Evolutionary conservation across 1,140 invertebrate genomes (phyloP), one percentile per base, ranked within the genome.

Genomic region (Pseudachorutes palmiensis): DNA sequence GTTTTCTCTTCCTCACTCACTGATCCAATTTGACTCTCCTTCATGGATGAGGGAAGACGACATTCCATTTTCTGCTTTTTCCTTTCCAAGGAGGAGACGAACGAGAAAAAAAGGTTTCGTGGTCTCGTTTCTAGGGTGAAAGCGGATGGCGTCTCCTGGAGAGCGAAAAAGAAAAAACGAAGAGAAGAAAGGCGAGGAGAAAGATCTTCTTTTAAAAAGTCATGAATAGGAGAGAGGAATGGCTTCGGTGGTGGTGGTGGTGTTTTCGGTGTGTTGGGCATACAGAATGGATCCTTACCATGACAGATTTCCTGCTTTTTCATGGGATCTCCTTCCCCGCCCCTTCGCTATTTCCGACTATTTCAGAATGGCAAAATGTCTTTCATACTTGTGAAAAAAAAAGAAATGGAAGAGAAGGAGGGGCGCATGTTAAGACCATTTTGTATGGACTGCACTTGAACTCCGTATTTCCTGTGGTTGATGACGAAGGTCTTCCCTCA

Each of bases 1-100:
- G 36, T 41, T 41, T 41, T 26, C 51, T 55, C 24, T 55, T 26
- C 24, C 51, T 55, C 51, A n/a, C 51, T 60, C 30, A 31, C 58
- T 60, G 58, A 60, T 60, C 58, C 58, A 60, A 60, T 60, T 60
- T 60, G 58, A 60, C 58, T 60, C 58, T 60, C 22, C 58, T 60
- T 60, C 58, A 60, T 31, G 58, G 58, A 60, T 32, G 58, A 60
- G 29, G 30, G 30, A 32, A 60, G 26, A 29, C 58, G 58, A 60
- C 58, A 60, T 60, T 60, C 30, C 58, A 29, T 30, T 60, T 60
- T 60, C 58, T 32, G 51, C 51, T 55, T 55, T 55, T 55, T 26
- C 19, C 19, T 41, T 41, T 19, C 19, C 36, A 9, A 41, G 36
- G 19, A 41, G 36, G n/a, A 55, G 22, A 55, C 9, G 24, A 55